Percentiles rank a stretch among this genome's conserved stretches.
phyloP scores from a whole-genome alignment of 1,140 invertebrate species.

The Potamilus streckersoni region DNA sequence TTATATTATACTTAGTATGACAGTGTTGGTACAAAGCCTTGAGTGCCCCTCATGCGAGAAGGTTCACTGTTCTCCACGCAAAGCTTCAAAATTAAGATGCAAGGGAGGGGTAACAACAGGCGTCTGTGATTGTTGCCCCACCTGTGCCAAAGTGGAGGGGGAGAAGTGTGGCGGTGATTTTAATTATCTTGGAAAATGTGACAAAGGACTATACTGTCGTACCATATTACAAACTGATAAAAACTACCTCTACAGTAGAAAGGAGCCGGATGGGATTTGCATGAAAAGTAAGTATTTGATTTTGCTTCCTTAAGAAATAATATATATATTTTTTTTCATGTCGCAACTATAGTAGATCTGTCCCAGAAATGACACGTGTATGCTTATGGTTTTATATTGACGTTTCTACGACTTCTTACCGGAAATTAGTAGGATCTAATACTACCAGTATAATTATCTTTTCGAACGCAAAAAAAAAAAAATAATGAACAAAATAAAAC shows the following conservation, averaged over 20 bases:
- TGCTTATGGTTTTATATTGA: no score
- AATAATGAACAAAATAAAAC: no score
- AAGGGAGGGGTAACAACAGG: conserved; percentile 56
- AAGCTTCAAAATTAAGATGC: conserved; percentile 48
- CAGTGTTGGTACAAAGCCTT: no score
- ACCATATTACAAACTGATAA: conserved; percentile 12
- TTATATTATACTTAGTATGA: no score
- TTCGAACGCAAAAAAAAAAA: no score
- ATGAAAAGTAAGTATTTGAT: conserved; percentile 32
- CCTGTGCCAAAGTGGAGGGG: conserved; percentile 59
- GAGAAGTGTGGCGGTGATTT: conserved; percentile 61
- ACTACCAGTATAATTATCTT: no score
- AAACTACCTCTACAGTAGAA: conserved; percentile 7
- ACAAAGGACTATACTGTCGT: conserved; percentile 55
- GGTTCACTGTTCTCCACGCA: conserved; percentile 55
- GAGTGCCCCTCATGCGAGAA: conserved; percentile 58
- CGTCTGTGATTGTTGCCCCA: conserved; percentile 64
- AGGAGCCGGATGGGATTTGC: conserved; percentile 40
- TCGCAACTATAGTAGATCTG: no score
- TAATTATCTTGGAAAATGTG: conserved; percentile 64
- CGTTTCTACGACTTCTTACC: no score
- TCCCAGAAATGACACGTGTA: no score
- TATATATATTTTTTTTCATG: no score
- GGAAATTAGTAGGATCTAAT: no score
- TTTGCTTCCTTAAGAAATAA: no score